Evolutionary conservation across 2,888 invertebrate species (phyloP).

Genomic region (Quadroppia sp.): DNA sequence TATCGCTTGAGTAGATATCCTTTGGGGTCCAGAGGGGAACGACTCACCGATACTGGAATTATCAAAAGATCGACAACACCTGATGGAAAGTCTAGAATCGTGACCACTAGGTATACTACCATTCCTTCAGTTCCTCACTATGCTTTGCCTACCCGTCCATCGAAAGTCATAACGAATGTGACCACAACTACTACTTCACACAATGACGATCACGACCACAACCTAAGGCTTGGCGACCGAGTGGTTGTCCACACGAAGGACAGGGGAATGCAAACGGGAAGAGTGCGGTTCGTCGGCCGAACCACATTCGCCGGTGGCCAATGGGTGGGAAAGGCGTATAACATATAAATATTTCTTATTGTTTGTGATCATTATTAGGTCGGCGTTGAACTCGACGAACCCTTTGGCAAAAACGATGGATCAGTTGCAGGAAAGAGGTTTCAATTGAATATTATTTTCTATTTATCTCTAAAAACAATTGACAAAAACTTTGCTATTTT

Average conservation of each 20-base stretch:
- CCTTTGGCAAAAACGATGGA: constrained; percentile 92
- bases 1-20: constrained; percentile 63
- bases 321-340: no score
- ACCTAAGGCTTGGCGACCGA: constrained; percentile 74
- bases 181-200: constrained; percentile 45
- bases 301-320: constrained; percentile 86
- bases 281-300: constrained; percentile 74
- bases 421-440: constrained; percentile 86
- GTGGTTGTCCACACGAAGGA: constrained; percentile 80
- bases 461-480: no score
- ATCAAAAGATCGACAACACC: constrained; percentile 23
- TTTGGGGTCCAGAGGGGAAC: constrained; percentile 37
- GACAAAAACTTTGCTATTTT: no score
- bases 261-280: constrained; percentile 70
- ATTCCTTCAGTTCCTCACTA: constrained; percentile 40
- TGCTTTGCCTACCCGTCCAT: constrained; percentile 39
- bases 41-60: background rate
- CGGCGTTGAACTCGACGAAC: constrained; percentile 87
- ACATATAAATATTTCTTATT: no score
- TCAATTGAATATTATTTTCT: no score
- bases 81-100: constrained; percentile 17
- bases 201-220: constrained; percentile 43
- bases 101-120: constrained; percentile 31
- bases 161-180: constrained; percentile 42
- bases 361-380: no score